phyloP scores from a whole-genome alignment of 1,140 invertebrate genomes.

The Diachasma alloeum region DNA sequence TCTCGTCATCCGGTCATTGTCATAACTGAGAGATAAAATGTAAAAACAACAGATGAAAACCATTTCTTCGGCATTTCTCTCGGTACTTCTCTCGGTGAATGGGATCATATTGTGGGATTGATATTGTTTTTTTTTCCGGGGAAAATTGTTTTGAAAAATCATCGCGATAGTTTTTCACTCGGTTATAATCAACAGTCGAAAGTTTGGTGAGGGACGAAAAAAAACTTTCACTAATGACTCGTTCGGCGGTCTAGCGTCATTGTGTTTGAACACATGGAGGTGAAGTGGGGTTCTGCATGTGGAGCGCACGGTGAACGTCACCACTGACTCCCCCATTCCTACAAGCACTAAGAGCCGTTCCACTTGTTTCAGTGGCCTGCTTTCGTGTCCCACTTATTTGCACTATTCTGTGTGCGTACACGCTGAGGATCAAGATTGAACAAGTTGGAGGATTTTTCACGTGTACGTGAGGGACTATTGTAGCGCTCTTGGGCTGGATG shows the following conservation, averaged over 20 bases:
- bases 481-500: no score
- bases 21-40: not conserved
- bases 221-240: constrained; percentile 61
- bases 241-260: not conserved
- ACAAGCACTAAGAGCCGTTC: constrained; percentile 60
- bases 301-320: constrained; percentile 30
- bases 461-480: not conserved
- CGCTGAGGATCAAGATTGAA: not conserved
- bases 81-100: no score
- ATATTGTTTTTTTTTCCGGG: no score
- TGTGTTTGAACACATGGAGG: not conserved
- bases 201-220: constrained; percentile 44
- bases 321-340: constrained; percentile 20
- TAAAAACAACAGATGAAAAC: not conserved
- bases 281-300: constrained; percentile 32
- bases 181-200: constrained; percentile 47
- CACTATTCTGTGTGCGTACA: not conserved
- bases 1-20: constrained; percentile 10
- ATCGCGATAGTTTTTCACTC: not conserved
- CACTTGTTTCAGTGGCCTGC: constrained; percentile 65
- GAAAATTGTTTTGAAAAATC: not conserved
- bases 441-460: not conserved
- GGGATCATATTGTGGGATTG: no score
- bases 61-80: not conserved
- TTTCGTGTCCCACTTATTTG: constrained; percentile 60